phyloP scores from a whole-genome alignment of 2,113 vertebrate genomes.

The Pelmatolapia mariae region DNA sequence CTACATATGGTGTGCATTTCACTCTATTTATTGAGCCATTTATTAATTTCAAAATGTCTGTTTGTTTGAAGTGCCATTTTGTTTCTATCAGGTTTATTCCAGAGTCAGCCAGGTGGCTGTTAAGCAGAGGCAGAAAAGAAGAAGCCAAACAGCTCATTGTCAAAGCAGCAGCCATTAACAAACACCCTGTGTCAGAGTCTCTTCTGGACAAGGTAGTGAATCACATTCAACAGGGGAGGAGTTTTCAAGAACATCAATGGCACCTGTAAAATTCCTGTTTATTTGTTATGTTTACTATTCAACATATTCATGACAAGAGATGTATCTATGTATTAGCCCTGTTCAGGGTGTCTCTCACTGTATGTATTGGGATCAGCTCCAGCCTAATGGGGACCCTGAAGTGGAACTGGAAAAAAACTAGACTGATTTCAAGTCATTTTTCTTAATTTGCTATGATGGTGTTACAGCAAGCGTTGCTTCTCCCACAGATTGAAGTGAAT shows the following conservation, averaged over 20 bases:
- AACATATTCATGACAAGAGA: too few species aligned
- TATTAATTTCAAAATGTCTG: rapidly evolving
- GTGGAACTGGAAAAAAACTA: too few species aligned
- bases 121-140: slow-evolving; percentile 60
- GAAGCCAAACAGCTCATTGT: slow-evolving; percentile 69
- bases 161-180: slow-evolving; percentile 71
- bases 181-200: slow-evolving; percentile 29
- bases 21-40: rapidly evolving
- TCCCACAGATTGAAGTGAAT: slow-evolving; percentile 8
- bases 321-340: too few species aligned
- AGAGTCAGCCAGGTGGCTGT: slow-evolving; percentile 77
- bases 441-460: too few species aligned
- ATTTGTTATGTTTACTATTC: too few species aligned
- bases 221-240: too few species aligned
- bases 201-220: slow-evolving; percentile 67
- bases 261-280: not conserved
- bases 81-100: slow-evolving; percentile 62
- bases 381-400: too few species aligned
- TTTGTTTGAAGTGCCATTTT: not conserved
- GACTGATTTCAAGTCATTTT: too few species aligned
- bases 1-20: slow-evolving; percentile 56
- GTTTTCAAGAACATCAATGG: not conserved
- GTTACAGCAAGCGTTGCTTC: too few species aligned
- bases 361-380: too few species aligned
- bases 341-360: too few species aligned